A percentile compares a stretch with the other conserved stretches of the same genome.
Evolutionary conservation across 2,113 vertebrate genomes (phyloP).

Genomic region (Melospiza georgiana): DNA sequence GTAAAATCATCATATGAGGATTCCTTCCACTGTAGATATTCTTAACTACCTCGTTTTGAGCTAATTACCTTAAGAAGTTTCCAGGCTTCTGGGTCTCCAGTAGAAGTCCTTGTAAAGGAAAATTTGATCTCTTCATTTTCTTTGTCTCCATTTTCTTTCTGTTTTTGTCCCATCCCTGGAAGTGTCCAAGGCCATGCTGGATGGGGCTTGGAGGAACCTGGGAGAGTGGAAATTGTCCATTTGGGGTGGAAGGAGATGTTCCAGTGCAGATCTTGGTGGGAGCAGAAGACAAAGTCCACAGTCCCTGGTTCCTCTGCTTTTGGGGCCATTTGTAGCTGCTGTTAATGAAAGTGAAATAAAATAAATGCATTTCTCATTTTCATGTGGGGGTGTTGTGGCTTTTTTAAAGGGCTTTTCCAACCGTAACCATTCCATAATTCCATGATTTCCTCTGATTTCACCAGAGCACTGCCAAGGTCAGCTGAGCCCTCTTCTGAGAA

Average conservation of each 20-base stretch:
- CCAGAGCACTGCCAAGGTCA: background rate
- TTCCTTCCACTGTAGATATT: background rate
- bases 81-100: background rate
- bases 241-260: background rate
- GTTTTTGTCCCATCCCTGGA: background rate
- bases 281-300: background rate
- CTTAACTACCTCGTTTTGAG: background rate
- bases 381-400: background rate
- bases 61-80: background rate
- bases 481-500: background rate
- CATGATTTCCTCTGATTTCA: background rate
- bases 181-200: background rate
- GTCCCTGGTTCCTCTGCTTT: background rate
- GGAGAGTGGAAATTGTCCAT: background rate
- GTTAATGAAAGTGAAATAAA: background rate
- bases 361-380: background rate
- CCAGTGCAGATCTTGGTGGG: background rate
- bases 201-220: background rate
- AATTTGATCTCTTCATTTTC: background rate
- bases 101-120: background rate
- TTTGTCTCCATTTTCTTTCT: background rate
- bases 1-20: background rate
- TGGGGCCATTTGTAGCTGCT: background rate
- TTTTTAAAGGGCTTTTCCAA: background rate
- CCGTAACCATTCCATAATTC: rapidly evolving